A percentile compares a stretch with the other conserved stretches of the same genome.
These are phyloP conservation scores for Drosophila subquinaria DNA, from an alignment of 2,888 invertebrate genomes.

Conservation along the genomic window DNA sequence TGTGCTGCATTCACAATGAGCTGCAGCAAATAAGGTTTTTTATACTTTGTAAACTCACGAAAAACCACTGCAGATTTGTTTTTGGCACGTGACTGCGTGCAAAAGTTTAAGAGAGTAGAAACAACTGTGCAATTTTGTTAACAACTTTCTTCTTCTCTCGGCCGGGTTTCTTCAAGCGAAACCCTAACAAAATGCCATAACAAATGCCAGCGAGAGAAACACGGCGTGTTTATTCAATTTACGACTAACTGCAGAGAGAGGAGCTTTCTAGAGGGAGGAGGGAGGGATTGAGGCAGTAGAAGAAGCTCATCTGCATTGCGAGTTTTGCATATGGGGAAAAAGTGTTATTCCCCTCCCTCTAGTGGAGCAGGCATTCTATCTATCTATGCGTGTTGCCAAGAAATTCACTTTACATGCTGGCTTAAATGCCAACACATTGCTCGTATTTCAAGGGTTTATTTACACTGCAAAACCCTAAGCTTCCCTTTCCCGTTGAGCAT, in stretches of 20 bases:
- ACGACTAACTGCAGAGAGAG: constrained; percentile 64
- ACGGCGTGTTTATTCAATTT: constrained; percentile 67
- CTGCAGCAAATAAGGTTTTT: constrained; percentile 19
- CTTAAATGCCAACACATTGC: constrained; percentile 62
- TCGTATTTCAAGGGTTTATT: constrained; percentile 44
- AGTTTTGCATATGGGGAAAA: constrained; percentile 54
- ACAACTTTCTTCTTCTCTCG: constrained; percentile 56
- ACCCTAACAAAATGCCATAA: constrained; percentile 46
- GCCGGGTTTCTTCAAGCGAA: constrained; percentile 37
- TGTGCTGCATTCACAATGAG: constrained; percentile 53
- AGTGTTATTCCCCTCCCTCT: constrained; percentile 32
- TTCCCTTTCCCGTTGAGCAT: background rate
- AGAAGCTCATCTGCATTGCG: constrained; percentile 41
- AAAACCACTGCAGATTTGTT: constrained; percentile 36
- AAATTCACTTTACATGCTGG: constrained; percentile 56
- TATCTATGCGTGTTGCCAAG: constrained; percentile 50
- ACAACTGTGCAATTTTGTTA: constrained; percentile 54
- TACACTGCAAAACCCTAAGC: background rate
- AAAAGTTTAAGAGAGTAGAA: constrained; percentile 9
- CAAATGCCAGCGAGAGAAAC: constrained; percentile 34
- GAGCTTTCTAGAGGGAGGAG: background rate
- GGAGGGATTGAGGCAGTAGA: background rate
- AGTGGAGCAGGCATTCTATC: constrained; percentile 19
- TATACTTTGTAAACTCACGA: constrained; percentile 2
- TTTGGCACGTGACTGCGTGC: constrained; percentile 70